These are phyloP conservation scores for Halichondria panicea DNA, from an alignment of 37 sponge, comb jelly and placozoan species.

Conservation along the genomic window DNA sequence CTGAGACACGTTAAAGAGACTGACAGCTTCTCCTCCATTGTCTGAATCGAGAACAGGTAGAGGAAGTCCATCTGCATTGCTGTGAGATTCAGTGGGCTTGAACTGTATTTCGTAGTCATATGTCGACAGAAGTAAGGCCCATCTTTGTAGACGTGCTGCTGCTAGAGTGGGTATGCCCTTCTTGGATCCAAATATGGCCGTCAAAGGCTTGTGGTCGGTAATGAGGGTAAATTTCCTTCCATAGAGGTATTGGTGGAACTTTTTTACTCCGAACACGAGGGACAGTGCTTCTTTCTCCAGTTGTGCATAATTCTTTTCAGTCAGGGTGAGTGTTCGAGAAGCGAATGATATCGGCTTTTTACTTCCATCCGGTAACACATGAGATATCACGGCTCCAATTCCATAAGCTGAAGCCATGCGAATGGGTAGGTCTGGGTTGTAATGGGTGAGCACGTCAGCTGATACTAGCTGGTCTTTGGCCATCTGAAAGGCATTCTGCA, in stretches of 20 bases:
- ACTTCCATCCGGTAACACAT: constrained; percentile 25
- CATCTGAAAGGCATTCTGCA: neutral
- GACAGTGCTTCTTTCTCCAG: constrained; percentile 53
- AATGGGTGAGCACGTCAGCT: constrained; percentile 30
- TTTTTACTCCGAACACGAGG: constrained; percentile 43
- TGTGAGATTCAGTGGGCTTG: constrained; percentile 24
- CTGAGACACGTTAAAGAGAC: neutral
- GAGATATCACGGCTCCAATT: constrained; percentile 51
- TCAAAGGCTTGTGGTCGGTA: constrained; percentile 58
- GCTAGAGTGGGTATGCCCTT: constrained; percentile 33
- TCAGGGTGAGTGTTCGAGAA: constrained; percentile 41
- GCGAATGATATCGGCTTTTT: constrained; percentile 65
- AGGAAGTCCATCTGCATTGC: constrained; percentile 62
- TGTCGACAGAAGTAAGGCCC: constrained; percentile 44
- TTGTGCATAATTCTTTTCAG: constrained; percentile 61
- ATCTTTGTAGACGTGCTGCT: constrained; percentile 45
- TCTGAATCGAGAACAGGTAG: constrained; percentile 3
- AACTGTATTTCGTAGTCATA: constrained; percentile 48
- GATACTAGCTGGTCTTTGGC: constrained; percentile 11
- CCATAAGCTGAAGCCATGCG: constrained; percentile 42
- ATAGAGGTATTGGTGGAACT: constrained; percentile 66
- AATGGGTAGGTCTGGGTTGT: constrained; percentile 16
- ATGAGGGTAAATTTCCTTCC: constrained; percentile 52
- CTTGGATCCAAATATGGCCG: constrained; percentile 40
- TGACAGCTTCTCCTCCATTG: neutral